These are phyloP conservation scores for Phoebastria nigripes DNA, from an alignment of 2,797 vertebrate species.

Conservation along the genomic window DNA sequence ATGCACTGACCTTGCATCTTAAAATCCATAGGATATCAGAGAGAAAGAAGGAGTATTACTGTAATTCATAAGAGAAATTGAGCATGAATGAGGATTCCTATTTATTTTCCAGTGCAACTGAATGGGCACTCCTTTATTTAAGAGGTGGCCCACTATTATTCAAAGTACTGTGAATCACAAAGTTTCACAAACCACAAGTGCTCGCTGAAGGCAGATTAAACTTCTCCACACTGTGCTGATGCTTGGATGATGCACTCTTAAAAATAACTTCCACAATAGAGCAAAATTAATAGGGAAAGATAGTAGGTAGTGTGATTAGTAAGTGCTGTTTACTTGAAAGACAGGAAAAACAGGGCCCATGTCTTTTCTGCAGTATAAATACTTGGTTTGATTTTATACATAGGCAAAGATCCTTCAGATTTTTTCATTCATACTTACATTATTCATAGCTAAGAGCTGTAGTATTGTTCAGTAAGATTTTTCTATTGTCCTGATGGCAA, in stretches of 20 bases:
- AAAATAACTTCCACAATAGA: neutral
- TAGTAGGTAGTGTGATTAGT: neutral
- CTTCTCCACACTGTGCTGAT: neutral
- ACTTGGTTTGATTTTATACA: neutral
- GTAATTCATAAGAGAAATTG: neutral
- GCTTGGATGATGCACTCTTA: neutral
- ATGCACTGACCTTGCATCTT: neutral
- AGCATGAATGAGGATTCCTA: neutral
- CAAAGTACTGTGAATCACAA: neutral
- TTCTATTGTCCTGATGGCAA: neutral
- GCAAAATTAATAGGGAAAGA: neutral
- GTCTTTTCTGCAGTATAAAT: neutral
- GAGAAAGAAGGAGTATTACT: neutral
- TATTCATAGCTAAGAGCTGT: neutral
- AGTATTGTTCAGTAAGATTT: neutral
- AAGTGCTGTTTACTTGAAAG: neutral
- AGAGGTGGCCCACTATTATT: neutral
- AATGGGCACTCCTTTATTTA: neutral
- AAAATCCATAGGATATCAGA: neutral
- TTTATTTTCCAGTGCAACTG: neutral
- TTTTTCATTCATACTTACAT: neutral
- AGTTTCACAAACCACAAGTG: neutral
- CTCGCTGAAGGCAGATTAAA: neutral
- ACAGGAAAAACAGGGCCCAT: neutral
- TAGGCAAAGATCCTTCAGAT: neutral